These are phyloP conservation scores for Abramis brama DNA, from an alignment of 2,113 vertebrate genomes.

Conservation along the genomic window DNA sequence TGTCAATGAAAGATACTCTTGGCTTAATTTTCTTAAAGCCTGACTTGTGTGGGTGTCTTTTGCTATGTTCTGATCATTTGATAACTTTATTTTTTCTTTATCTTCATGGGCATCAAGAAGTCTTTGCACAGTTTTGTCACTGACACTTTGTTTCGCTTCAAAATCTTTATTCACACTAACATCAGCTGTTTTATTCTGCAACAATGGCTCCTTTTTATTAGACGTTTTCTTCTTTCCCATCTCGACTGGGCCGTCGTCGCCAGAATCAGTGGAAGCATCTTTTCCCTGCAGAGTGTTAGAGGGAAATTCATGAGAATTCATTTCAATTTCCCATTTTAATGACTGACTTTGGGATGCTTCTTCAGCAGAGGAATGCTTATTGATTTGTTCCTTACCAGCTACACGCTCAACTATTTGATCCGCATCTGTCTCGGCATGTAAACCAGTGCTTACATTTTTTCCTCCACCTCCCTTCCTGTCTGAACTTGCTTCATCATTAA, in stretches of 20 bases:
- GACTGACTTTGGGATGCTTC: neutral
- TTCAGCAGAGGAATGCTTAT: slow-evolving; percentile 3
- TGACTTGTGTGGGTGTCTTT: neutral
- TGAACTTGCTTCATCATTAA: slow-evolving; percentile 20
- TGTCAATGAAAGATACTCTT: neutral
- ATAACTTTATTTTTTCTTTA: neutral
- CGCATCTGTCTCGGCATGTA: neutral
- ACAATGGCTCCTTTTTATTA: neutral
- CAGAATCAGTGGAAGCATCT: neutral
- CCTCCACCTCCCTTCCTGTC: slow-evolving; percentile 21
- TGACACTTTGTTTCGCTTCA: neutral
- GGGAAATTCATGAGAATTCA: slow-evolving; percentile 13
- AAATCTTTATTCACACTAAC: neutral
- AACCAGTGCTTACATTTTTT: neutral
- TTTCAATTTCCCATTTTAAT: slow-evolving; percentile 31
- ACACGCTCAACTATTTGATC: neutral
- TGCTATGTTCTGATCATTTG: neutral
- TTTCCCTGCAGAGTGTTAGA: neutral
- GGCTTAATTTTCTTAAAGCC: slow-evolving; percentile 4
- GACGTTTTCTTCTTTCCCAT: slow-evolving; percentile 4
- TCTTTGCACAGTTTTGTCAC: neutral
- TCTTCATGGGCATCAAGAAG: neutral
- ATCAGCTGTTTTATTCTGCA: neutral
- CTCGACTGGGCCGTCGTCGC: neutral
- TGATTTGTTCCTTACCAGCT: slow-evolving; percentile 1